These are phyloP conservation scores for Colius striatus DNA, from an alignment of 2,113 vertebrate genomes.

Conservation along the genomic window DNA sequence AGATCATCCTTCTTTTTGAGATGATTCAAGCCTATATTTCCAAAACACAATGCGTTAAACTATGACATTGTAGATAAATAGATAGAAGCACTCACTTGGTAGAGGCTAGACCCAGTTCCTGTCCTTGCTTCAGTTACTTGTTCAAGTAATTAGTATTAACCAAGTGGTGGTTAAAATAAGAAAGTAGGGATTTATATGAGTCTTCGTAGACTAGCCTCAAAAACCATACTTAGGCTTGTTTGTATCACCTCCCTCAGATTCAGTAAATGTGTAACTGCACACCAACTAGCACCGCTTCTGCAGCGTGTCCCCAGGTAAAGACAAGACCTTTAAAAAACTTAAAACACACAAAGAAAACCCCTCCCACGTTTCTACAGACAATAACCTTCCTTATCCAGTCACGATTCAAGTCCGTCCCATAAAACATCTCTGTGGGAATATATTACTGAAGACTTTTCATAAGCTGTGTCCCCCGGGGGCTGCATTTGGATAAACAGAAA, in stretches of 20 bases:
- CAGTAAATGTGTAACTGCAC: background rate
- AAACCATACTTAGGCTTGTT: background rate
- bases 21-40: background rate
- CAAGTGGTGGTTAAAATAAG: background rate
- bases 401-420: background rate
- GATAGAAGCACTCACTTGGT: background rate
- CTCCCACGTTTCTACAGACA: background rate
- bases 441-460: background rate
- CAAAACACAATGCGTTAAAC: background rate
- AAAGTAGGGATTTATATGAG: background rate
- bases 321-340: background rate
- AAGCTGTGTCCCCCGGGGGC: background rate
- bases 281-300: fast-evolving
- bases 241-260: background rate
- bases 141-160: background rate
- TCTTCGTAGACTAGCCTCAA: background rate
- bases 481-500: background rate
- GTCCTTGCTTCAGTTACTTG: background rate
- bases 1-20: background rate
- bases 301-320: background rate
- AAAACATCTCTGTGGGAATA: background rate
- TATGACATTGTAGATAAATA: background rate
- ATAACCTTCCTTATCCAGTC: background rate
- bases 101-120: background rate
- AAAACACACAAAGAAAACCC: background rate